Base-by-base conservation (phyloP, 2,113 vertebrate genomes). In the Budorcas taxicolor region DNA sequence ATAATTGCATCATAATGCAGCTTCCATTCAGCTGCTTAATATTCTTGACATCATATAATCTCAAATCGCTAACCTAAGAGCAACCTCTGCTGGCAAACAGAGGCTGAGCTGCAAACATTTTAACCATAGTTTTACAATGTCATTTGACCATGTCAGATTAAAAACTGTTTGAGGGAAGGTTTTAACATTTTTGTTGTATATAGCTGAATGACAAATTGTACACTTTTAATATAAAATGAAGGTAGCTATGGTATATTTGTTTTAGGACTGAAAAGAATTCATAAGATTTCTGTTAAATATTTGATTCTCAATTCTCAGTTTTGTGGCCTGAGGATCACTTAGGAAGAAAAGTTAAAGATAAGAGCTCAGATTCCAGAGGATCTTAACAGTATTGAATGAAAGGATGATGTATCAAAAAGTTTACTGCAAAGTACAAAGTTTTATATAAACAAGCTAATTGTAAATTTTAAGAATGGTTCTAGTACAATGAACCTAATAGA, bases 41-140 rank as follows among this genome's bases (percentile, higher is more conserved):
- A 86, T 76, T 95, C 29, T 90, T 60, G n/a, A 85, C 62, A 80
- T 52, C 87, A 88, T 71, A 11, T 87, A 87, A 96, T 92, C 60
- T 92, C 62, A 91, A 76, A 96, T 93, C 31, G 1, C 88, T 97
- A 97, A 97, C 95, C 60, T 83, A 96, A 98, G 87, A 98, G 97
- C 97, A 98, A 36, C 97, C 97, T 98, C 97, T 98, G 45, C 97
- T 98, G 97, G 97, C 88, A 96, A 98, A 94, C 67, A 62, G 90
- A 92, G 84, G 67, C 43, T 67, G 95, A 97, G 87, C 58, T 94
- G 29, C 29, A 92, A 36, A 47, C 12, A 93, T 53, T 96, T 97
- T 47, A 83, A 81, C 40, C 53, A 25, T 40, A 83, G 45, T 40
- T 88, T 94, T 90, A 86, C 12, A 81, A 17, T 27, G 9, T 67